Base-by-base conservation (phyloP, 1,140 invertebrate species). In the Camponotus floridanus region DNA sequence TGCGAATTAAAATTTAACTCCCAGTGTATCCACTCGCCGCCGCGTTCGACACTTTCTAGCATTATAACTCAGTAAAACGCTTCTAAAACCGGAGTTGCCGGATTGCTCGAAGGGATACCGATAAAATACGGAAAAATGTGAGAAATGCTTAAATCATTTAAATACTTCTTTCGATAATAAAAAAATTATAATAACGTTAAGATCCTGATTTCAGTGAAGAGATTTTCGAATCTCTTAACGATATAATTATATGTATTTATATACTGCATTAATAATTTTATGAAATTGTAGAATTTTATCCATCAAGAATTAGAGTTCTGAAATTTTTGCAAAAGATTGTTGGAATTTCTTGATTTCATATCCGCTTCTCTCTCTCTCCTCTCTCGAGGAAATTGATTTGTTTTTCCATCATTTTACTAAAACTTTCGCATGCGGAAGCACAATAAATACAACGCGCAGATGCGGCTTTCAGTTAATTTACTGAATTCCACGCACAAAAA, bases 1-100 rank as follows among this genome's bases (percentile, higher is more conserved):
- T 92, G 91, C 91, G 90, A 92, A 92, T 92, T 90, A 92, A 92
- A 92, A 92, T 92, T 91, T 92, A 92, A 91, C 88, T 91, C 86
- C 86, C 76, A 71, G 81, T 85, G 68, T 84, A 85, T 76, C 79
- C 61, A 45, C 62, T 73, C 78, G 61, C 68, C 65, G 59, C 57
- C 36, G 55, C 36, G 55, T 73, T 74, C 73, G 48, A 39, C 64
- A 45, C 80, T 67, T 76, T 78, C 76, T 65, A 31, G 39, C 39
- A 74, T n/a, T 57, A 74, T 74, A 83, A 83, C 55, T 83, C 68
- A 42, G 57, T 83, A 61, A 61, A 59, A 48, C 55, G 73, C 71
- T 81, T 48, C 33, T 33, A 42, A 18, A 73, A 33, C 39, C 18
- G 42, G n/a, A 45, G 67, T 68, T 68, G 39, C 39, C 39, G 31